Conservation (phyloP, 2,113 vertebrate genomes). For the Hippocampus abdominalis region DNA sequence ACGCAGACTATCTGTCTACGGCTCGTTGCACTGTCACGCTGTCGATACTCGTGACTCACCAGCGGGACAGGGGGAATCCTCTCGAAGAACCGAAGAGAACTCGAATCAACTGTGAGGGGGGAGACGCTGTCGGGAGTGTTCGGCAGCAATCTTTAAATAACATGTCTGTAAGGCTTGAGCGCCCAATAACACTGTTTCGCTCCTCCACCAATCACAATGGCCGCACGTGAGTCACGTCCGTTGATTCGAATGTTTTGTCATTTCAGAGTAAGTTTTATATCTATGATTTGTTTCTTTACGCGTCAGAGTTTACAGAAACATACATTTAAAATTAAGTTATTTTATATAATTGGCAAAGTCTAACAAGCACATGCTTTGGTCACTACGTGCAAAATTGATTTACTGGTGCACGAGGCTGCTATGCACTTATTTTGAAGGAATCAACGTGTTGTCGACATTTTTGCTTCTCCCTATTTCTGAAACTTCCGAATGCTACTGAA, state of each 20-base stretch:
- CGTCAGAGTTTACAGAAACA: background rate
- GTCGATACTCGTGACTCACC: constrained; percentile 40
- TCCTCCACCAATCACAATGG: constrained; percentile 32
- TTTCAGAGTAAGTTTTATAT: background rate
- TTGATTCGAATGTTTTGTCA: background rate
- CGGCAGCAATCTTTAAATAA: constrained; percentile 14
- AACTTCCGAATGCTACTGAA: background rate
- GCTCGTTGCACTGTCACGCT: background rate
- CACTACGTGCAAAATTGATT: background rate
- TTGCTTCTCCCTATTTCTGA: background rate
- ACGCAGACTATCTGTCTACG: background rate
- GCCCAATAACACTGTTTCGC: constrained; percentile 23
- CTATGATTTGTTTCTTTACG: background rate
- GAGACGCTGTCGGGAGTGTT: background rate
- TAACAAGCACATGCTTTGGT: background rate
- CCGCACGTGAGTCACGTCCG: constrained; percentile 17
- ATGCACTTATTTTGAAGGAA: background rate
- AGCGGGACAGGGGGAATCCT: background rate
- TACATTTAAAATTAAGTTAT: background rate
- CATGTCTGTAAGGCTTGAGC: constrained; percentile 7
- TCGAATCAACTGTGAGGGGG: background rate
- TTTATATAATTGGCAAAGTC: background rate
- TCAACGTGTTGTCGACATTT: background rate
- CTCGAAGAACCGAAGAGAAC: background rate
- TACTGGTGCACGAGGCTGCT: background rate